phyloP scores from a whole-genome alignment of 2,113 vertebrate genomes.

The Ursus arctos region DNA sequence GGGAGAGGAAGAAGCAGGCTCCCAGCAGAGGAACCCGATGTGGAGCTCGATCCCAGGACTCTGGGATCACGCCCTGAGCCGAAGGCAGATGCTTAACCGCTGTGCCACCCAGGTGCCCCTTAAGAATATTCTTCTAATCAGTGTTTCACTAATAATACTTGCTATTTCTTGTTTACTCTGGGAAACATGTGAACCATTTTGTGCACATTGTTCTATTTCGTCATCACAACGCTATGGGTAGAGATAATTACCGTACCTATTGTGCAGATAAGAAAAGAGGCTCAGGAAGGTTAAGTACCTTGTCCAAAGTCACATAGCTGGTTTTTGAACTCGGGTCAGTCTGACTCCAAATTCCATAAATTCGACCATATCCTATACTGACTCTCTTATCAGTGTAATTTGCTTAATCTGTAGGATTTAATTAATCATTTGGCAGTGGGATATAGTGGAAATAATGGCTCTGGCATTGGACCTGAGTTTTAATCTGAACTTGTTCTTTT shows the following conservation, averaged over 20 bases:
- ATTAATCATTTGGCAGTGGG: slow-evolving; percentile 45
- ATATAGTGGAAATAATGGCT: slow-evolving; percentile 24
- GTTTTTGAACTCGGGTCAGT: slow-evolving; percentile 27
- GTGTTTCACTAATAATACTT: not conserved
- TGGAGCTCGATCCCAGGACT: too few relatives aligned
- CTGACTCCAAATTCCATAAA: slow-evolving; percentile 56
- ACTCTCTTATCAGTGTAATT: not conserved
- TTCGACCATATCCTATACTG: not conserved
- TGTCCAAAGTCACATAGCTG: slow-evolving; percentile 53
- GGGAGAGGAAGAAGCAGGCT: too few relatives aligned
- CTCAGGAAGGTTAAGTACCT: slow-evolving; percentile 49
- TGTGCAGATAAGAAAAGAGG: slow-evolving; percentile 26
- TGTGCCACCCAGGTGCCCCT: not conserved
- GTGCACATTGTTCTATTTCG: slow-evolving; percentile 20
- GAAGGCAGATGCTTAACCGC: too few relatives aligned
- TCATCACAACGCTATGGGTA: not conserved
- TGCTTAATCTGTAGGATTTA: slow-evolving; percentile 40
- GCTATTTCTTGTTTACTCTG: slow-evolving; percentile 43
- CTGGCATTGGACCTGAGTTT: slow-evolving; percentile 1
- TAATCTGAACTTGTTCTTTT: slow-evolving; percentile 57
- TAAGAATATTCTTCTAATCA: not conserved
- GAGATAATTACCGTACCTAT: not conserved
- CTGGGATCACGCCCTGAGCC: too few relatives aligned
- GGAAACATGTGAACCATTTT: slow-evolving; percentile 31
- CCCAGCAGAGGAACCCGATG: too few relatives aligned